A percentile compares a stretch with the other conserved stretches of the same genome.
Conservation (phyloP, 2,797 vertebrate genomes). For the Adrianichthys oophorus region DNA sequence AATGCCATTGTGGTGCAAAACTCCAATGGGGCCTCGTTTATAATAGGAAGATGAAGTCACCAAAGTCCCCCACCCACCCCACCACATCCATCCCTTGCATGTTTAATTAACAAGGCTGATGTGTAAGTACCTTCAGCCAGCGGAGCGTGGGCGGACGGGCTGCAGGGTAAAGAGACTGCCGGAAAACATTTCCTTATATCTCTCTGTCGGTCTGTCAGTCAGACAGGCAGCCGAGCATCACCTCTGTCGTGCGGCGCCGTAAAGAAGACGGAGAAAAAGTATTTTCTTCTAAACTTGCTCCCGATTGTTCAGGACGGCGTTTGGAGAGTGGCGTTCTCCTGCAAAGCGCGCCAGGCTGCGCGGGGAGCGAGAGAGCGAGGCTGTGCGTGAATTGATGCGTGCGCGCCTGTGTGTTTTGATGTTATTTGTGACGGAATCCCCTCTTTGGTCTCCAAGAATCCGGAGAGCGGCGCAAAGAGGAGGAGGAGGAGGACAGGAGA, state of each 20-base stretch:
- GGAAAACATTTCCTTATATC: conserved; percentile 47
- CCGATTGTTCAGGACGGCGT: conserved; percentile 31
- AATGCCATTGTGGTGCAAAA: conserved; percentile 32
- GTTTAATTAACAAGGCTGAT: conserved; percentile 75
- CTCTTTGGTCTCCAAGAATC: conserved; percentile 73
- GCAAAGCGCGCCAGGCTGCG: conserved; percentile 26
- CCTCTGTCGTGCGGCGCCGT: conserved; percentile 22
- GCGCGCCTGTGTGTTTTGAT: conserved; percentile 49
- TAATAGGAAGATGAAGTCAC: conserved; percentile 59
- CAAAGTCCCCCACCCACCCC: conserved; percentile 21
- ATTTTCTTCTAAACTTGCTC: conserved; percentile 57
- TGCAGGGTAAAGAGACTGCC: conserved; percentile 56
- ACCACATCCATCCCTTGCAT: conserved; percentile 29
- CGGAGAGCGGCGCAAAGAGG: conserved; percentile 64
- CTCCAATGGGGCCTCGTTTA: conserved; percentile 45
- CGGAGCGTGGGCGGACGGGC: conserved; percentile 66
- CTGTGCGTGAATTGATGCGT: conserved; percentile 8
- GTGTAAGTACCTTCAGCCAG: conserved; percentile 71
- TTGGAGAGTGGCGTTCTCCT: conserved; percentile 13
- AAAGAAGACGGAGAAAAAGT: conserved; percentile 36
- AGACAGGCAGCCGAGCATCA: conserved; percentile 36
- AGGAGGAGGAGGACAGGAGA: conserved; percentile 53
- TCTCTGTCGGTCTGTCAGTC: conserved; percentile 36
- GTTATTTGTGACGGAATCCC: conserved; percentile 77
- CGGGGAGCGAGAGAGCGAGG: conserved; percentile 13